These are phyloP conservation scores for Litocranius walleri DNA, from an alignment of 2,113 vertebrate species.

Conservation along the genomic window DNA sequence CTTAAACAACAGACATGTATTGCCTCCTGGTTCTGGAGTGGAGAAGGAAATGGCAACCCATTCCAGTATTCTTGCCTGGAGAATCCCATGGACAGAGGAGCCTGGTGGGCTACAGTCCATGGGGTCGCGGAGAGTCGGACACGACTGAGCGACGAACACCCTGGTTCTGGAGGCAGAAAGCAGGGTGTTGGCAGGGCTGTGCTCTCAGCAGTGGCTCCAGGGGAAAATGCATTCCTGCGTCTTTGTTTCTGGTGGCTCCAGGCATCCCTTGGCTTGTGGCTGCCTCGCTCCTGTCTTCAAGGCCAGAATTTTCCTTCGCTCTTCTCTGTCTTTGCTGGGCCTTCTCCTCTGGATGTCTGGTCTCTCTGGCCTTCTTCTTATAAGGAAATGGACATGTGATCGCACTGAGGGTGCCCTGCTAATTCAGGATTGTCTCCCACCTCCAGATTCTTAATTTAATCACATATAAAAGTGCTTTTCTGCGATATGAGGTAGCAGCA, in stretches of 20 bases:
- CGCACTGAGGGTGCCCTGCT: background rate
- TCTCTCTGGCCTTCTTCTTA: background rate
- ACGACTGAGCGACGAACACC: background rate
- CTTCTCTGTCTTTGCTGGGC: accelerated
- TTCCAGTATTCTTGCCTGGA: background rate
- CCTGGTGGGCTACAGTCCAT: accelerated
- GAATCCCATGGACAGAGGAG: background rate
- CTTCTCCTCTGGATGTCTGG: background rate
- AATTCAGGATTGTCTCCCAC: background rate
- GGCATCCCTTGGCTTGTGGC: background rate
- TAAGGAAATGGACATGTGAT: background rate
- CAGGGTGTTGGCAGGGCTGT: background rate
- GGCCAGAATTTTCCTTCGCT: background rate
- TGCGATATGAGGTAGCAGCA: background rate
- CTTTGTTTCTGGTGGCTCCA: background rate
- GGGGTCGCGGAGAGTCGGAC: accelerated
- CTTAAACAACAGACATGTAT: background rate
- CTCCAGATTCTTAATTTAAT: background rate
- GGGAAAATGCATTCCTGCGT: background rate
- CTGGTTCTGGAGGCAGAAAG: background rate
- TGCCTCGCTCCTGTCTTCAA: accelerated
- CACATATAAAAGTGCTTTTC: background rate
- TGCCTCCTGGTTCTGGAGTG: background rate
- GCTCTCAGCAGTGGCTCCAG: background rate
- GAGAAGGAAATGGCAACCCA: background rate